Evolutionary conservation across 2,797 vertebrate species (phyloP), one percentile per base, ranked within the genome.

Genomic region (Etheostoma nigrum): DNA sequence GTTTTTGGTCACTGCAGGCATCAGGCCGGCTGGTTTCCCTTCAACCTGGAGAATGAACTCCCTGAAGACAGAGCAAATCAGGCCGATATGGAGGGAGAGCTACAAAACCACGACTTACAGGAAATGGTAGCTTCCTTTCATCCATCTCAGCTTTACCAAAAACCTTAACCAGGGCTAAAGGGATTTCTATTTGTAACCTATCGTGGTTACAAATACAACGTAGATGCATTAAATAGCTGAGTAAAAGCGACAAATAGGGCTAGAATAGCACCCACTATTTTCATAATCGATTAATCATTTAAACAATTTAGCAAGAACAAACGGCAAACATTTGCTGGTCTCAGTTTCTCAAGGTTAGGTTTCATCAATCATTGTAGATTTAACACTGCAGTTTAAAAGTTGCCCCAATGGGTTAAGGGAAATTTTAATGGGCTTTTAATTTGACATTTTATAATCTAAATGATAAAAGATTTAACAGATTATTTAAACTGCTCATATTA

Each of bases 11-110:
- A 11, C 54, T 70, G 60, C 90, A 99, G 97, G 85, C 97, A 98
- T 82, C 97, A 98, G 86, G 97, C 97, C 54, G 97, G 97, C 81
- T 98, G 97, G 97, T 98, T 99, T 86, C 97, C 97, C 51, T 98
- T 98, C 76, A 96, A 97, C 86, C 95, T 96, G 84, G 97, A 98
- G 80, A 96, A 96, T 61, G 96, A 96, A 57, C 95, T 95, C 0
- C 93, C 93, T 1, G 94, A 93, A 23, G 93, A 93, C 1, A 89
- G 94, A 69, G 92, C 90, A 71, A 96, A 97, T 79, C 95, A 88
- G 71, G 96, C 97, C 0, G 96, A 95, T 13, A 84, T 91, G 30
- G 95, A 96, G 54, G 95, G 84, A 76, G 94, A 95, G n/a, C 93
- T 94, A 60, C 96, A 95, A 23, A 89, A 92, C 81, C 92, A 93